Base-by-base conservation (phyloP, 2,113 vertebrate species). In the Elephas maximus region DNA sequence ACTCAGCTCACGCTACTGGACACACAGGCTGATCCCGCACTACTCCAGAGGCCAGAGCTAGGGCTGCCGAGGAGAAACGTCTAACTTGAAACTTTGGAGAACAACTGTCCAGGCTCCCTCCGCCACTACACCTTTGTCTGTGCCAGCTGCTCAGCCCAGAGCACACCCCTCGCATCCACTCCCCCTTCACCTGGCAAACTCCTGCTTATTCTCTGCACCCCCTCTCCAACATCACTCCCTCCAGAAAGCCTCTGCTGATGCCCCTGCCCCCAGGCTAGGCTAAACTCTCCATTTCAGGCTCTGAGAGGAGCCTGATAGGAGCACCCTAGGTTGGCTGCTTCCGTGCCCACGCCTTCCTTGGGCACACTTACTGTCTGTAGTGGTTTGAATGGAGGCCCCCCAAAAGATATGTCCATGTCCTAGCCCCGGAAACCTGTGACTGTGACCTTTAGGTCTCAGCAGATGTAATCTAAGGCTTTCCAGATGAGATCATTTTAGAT, bases 81-180 rank as follows among this genome's bases (percentile, higher is more conserved):
- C 62, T 6, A 76, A n/a, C 78, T 6, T 65, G 23, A 2, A 76
- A n/a, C 69, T 4, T 65, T 9, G 1, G 44, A 63, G 53, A 18
- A 74, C 67, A 63, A 62, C n/a, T 20, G 33, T 4, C 0, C 71
- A 24, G 0, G 74, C 37, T 79, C 23, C 44, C 77, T 44, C 2
- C 0, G 33, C 57, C 71, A 10, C 21, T 9, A 24, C 14, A 12
- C 48, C 67, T 44, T 26, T 9, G 62, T 18, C n/a, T 10, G 3
- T 8, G 6, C 74, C 0, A 0, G 9, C 17, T 62, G 41, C 53
- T n/a, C 33, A 2, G 6, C 73, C 51, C 21, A 37, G 45, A 30
- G 7, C 18, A 0, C 41, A 21, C 51, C 24, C 15, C 9, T 2
- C 5, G 2, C 62, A 62, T 60, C 48, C 48, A 57, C 71, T 37